phyloP scores from a whole-genome alignment of 2,888 invertebrate species.

The Atherix ibis region DNA sequence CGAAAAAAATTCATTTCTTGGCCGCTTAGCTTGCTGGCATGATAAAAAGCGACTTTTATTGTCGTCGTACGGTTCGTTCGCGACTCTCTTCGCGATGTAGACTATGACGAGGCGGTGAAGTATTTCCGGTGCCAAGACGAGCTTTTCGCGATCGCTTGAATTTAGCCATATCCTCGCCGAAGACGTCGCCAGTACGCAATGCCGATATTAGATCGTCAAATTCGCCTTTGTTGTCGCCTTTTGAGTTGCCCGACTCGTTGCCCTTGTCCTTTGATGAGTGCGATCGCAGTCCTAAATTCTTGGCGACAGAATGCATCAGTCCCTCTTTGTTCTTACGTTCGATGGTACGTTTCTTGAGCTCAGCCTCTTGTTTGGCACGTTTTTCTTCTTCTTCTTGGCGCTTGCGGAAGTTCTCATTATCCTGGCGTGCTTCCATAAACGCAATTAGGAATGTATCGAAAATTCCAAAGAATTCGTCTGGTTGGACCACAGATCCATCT shows the following conservation, averaged over 20 bases:
- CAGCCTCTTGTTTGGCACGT: conserved; percentile 73
- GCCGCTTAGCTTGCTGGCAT: too few relatives aligned
- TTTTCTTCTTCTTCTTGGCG: conserved; percentile 83
- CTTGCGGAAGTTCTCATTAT: conserved; percentile 71
- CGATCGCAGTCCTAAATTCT: conserved; percentile 48
- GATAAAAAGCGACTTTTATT: conserved; percentile 17
- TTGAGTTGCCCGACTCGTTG: conserved; percentile 4
- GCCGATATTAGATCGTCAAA: conserved; percentile 95
- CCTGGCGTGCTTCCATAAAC: conserved; percentile 68
- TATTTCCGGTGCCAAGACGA: conserved; percentile 37
- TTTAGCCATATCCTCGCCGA: conserved; percentile 90
- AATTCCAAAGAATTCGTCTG: conserved; percentile 87
- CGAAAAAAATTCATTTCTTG: too few relatives aligned
- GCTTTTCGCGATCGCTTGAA: conserved; percentile 64
- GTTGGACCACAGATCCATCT: conserved; percentile 67
- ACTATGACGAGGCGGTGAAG: conserved; percentile 47
- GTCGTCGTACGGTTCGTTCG: conserved; percentile 40
- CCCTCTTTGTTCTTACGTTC: conserved; percentile 71
- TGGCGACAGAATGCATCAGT: conserved; percentile 56
- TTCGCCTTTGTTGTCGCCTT: conserved; percentile 57
- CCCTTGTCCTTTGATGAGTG: conserved; percentile 41
- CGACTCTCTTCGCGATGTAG: conserved; percentile 51
- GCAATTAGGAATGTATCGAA: conserved; percentile 76
- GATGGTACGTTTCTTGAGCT: conserved; percentile 69
- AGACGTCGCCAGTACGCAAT: conserved; percentile 83